Base-by-base conservation (phyloP, 1,140 invertebrate species). In the Sesamia nonagrioides region DNA sequence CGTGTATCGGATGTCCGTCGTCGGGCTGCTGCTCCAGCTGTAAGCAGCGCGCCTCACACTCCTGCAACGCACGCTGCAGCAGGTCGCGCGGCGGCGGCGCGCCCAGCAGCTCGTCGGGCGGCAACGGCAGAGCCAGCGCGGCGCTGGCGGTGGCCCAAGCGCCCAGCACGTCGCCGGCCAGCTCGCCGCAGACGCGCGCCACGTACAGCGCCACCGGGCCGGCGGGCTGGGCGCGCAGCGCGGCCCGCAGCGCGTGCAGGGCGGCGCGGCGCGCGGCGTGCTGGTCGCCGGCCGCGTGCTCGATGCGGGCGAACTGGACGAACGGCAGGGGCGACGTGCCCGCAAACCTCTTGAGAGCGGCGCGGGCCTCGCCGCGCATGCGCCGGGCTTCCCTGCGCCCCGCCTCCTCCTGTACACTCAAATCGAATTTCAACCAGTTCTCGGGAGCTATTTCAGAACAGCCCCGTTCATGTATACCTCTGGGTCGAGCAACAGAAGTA, bases 281-380 rank as follows among this genome's bases (percentile, higher is more conserved):
- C 33, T 40, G 13, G 40, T 27, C 74, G 7, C 4, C 42, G 42
- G 13, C 73, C 17, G 42, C 33, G n/a, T 15, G 21, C 73, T 78
- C 79, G 0, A 83, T 21, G 17, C 79, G 81, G 52, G 79, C 78
- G 78, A 78, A 77, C 61, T 58, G 79, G 69, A 74, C 81, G 81
- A 52, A 78, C 6, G 66, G 60, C 72, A 80, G 69, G 71, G 84
- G 37, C n/a, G 63, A 68, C 40, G 21, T 35, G 71, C 48, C 77
- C 66, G 69, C 73, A 63, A 42, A 61, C n/a, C 73, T 74, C 77
- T 74, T 50, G 33, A 81, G 75, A 52, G 71, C 61, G 21, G 74
- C 75, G 61, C 77, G 79, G 58, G 72, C 80, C 48, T 58, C 50
- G 33, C 17, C 69, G 61, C 83, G 58, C 35, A 81, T 17, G 21